Percentiles rank a stretch among this genome's conserved stretches.
Evolutionary conservation across 2,113 vertebrate species (phyloP).

Genomic region (Rhabdomys dilectus): DNA sequence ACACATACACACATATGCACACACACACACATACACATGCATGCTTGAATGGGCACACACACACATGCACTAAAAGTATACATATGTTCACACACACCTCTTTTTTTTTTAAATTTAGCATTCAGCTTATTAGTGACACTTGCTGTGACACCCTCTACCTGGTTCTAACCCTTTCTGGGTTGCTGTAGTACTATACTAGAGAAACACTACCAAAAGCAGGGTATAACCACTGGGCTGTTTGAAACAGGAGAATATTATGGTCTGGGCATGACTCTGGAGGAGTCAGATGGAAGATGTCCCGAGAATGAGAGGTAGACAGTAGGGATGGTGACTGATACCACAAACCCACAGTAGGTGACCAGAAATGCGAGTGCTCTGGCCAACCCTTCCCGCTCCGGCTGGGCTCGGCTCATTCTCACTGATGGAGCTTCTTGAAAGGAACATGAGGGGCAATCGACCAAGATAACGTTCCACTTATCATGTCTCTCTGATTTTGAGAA

Average conservation of each 20-base stretch:
- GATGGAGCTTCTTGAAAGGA: background rate
- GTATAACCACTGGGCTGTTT: fast-evolving
- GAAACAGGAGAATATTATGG: background rate
- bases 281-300: background rate
- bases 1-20: background rate
- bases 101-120: background rate
- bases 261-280: background rate
- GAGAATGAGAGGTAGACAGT: background rate
- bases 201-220: background rate
- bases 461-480: background rate
- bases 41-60: background rate
- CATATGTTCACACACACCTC: background rate
- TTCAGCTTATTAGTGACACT: background rate
- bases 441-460: background rate
- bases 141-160: background rate
- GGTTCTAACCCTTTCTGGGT: background rate
- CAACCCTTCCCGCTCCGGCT: too few relatives aligned
- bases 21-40: background rate
- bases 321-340: background rate
- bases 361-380: background rate
- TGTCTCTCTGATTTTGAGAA: conserved; percentile 55
- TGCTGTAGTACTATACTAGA: background rate
- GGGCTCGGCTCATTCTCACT: background rate
- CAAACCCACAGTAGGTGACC: background rate
- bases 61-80: background rate